Evolutionary conservation across 2,113 vertebrate genomes (phyloP).

Genomic region (Neopipo cinnamomea): DNA sequence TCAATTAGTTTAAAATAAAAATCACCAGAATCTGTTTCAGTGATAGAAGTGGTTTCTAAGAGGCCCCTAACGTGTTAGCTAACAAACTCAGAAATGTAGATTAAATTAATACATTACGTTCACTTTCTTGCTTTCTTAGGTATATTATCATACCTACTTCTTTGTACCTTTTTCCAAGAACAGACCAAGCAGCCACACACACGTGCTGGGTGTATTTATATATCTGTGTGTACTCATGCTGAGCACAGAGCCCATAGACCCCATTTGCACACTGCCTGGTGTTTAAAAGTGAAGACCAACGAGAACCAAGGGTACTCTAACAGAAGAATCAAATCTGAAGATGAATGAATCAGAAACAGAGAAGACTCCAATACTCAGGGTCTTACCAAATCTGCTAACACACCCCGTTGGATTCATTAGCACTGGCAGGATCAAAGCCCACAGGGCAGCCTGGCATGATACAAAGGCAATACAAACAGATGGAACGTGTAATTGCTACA

Average conservation of each 20-base stretch:
- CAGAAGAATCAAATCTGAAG: neutral
- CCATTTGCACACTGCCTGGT: neutral
- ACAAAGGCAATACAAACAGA: slow-evolving; percentile 31
- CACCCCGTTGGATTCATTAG: slow-evolving; percentile 23
- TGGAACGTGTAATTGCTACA: slow-evolving; percentile 10
- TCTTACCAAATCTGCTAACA: neutral
- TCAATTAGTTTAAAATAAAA: neutral
- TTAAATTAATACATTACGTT: neutral
- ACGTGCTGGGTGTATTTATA: fast-evolving
- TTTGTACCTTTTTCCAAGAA: neutral
- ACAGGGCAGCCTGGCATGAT: neutral
- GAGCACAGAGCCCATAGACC: neutral
- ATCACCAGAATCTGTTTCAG: neutral
- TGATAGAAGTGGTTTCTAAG: neutral
- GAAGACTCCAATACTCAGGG: neutral
- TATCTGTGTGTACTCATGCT: neutral
- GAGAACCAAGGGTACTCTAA: neutral
- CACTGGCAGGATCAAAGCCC: slow-evolving; percentile 24
- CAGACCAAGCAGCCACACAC: neutral
- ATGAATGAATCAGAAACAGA: neutral
- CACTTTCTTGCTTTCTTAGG: neutral
- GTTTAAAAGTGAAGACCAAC: neutral
- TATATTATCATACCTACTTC: neutral
- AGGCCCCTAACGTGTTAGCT: neutral
- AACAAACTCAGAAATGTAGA: neutral